These are phyloP conservation scores for Neotragus moschatus DNA, from an alignment of 2,113 vertebrate genomes.

Conservation along the genomic window DNA sequence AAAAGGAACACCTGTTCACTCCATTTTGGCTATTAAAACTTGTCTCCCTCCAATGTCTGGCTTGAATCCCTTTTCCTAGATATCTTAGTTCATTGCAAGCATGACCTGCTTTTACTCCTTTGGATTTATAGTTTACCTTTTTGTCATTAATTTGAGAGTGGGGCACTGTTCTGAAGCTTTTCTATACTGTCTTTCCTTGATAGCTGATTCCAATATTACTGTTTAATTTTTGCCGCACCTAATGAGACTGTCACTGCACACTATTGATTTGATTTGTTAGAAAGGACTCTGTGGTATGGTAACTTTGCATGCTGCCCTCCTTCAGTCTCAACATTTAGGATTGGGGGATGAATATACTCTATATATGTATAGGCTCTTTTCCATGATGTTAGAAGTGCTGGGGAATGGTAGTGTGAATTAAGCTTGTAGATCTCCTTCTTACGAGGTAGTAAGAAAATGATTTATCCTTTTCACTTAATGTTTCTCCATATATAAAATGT, in stretches of 20 bases:
- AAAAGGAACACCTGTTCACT: not conserved
- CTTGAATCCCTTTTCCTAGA: not conserved
- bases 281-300: not conserved
- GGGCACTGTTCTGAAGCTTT: not conserved
- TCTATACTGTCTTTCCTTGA: not conserved
- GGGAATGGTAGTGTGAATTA: not conserved
- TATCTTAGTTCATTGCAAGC: not conserved
- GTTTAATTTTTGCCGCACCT: not conserved
- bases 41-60: not conserved
- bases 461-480: not conserved
- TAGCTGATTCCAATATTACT: not conserved
- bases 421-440: not conserved
- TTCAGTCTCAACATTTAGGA: not conserved
- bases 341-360: not conserved
- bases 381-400: not conserved
- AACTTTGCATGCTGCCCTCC: not conserved
- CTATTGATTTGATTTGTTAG: not conserved
- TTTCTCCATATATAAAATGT: constrained; percentile 17
- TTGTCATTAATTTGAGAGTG: not conserved
- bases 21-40: not conserved
- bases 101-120: not conserved
- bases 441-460: constrained; percentile 2
- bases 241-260: not conserved
- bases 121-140: not conserved
- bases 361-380: not conserved